Conservation (phyloP, 1,140 invertebrate genomes). For the Sesamia nonagrioides region DNA sequence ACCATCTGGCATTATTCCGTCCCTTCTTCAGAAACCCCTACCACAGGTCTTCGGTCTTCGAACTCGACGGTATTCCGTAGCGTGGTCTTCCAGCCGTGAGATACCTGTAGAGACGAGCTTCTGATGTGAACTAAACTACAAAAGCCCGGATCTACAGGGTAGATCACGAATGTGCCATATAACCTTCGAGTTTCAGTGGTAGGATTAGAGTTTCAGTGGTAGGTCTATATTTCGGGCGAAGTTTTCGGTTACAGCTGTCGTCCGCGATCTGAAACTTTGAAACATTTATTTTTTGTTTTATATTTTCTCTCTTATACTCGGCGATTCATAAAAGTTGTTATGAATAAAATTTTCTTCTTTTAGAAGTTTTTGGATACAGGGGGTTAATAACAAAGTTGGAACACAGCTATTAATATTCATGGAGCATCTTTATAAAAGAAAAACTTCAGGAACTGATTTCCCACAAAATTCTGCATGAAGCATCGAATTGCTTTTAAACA, state of each 20-base stretch:
- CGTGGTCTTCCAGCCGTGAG: constrained; percentile 96
- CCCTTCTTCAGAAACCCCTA: constrained; percentile 23
- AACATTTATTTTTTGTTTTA: constrained; percentile 49
- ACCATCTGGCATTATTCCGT: not conserved
- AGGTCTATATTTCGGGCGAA: constrained; percentile 19
- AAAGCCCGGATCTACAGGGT: constrained; percentile 99
- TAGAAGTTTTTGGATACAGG: constrained; percentile 7
- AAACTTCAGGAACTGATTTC: too few species aligned
- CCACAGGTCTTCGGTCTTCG: constrained; percentile 19
- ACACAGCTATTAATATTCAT: not conserved
- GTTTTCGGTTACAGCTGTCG: constrained; percentile 33
- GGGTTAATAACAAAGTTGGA: not conserved
- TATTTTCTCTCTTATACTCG: constrained; percentile 43
- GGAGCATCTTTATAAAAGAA: not conserved
- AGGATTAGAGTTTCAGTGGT: constrained; percentile 50
- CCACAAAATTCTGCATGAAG: too few species aligned
- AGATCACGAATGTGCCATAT: constrained; percentile 94
- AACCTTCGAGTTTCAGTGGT: constrained; percentile 53
- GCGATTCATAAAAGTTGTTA: constrained; percentile 15
- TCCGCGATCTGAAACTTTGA: constrained; percentile 56
- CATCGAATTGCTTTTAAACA: too few species aligned
- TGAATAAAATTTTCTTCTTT: constrained; percentile 30
- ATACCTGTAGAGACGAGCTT: constrained; percentile 99
- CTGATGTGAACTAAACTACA: constrained; percentile 98
- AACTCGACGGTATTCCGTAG: constrained; percentile 67